Percentiles rank a stretch among this genome's conserved stretches.
These are phyloP conservation scores for Pomatorhinus ruficollis DNA, from an alignment of 2,113 vertebrate species.

Conservation along the genomic window DNA sequence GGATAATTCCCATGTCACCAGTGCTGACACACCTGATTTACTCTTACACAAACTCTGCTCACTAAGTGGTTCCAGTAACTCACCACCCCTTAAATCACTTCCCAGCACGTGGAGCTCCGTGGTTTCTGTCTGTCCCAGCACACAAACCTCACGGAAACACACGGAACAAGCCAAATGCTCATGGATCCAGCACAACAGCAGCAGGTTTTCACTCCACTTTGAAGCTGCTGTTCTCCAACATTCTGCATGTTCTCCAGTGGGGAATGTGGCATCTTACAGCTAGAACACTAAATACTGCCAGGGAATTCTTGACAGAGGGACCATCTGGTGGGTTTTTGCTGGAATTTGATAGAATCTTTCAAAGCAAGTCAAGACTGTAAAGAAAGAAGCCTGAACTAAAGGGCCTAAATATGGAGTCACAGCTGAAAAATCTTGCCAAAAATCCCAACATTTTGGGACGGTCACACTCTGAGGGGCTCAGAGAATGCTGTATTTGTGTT, in stretches of 20 bases:
- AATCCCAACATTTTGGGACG: background rate
- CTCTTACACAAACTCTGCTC: background rate
- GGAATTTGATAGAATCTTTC: background rate
- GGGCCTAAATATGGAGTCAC: background rate
- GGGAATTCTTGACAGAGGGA: background rate
- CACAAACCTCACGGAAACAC: background rate
- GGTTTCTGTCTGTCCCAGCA: background rate
- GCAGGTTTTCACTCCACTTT: background rate
- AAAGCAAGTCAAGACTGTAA: background rate
- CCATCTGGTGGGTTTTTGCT: background rate
- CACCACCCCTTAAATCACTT: background rate
- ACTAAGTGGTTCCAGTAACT: background rate
- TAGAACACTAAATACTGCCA: background rate
- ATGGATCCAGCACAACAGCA: rapidly evolving
- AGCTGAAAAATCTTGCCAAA: background rate
- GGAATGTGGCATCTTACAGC: background rate
- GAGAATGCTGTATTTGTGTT: background rate
- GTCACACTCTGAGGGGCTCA: background rate
- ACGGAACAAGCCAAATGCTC: background rate
- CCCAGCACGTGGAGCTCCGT: background rate
- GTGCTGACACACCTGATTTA: background rate
- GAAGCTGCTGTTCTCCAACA: background rate
- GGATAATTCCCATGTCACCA: background rate
- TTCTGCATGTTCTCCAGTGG: background rate
- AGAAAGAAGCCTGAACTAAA: background rate